phyloP scores from a whole-genome alignment of 2,113 vertebrate genomes.

The Alaudala cheleensis region DNA sequence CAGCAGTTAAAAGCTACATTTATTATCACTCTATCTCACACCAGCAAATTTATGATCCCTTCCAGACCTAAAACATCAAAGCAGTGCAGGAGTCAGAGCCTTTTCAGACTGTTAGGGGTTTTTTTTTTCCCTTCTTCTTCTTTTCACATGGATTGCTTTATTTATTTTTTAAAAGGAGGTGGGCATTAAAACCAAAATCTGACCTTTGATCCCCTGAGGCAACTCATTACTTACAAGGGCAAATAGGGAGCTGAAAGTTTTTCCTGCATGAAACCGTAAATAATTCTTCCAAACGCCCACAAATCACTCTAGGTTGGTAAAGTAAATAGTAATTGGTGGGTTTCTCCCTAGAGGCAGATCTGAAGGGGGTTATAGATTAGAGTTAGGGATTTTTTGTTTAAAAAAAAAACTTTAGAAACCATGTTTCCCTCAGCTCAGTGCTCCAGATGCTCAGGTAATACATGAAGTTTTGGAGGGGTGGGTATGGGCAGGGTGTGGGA shows the following conservation, averaged over 20 bases:
- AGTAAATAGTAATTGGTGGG: conserved; percentile 69
- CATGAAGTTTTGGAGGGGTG: not conserved
- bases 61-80: conserved; percentile 71
- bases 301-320: conserved; percentile 69
- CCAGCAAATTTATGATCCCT: conserved; percentile 68
- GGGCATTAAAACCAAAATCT: conserved; percentile 49
- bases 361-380: conserved; percentile 48
- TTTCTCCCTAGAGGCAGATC: conserved; percentile 63
- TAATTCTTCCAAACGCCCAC: conserved; percentile 61
- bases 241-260: conserved; percentile 49
- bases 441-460: conserved; percentile 52
- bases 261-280: conserved; percentile 60
- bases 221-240: conserved; percentile 56
- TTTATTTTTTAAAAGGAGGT: conserved; percentile 62
- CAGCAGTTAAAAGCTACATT: conserved; percentile 57
- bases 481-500: not conserved
- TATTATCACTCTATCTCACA: conserved; percentile 67
- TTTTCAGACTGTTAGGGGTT: conserved; percentile 20
- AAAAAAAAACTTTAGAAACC: conserved; percentile 17
- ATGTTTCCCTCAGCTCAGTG: not conserved
- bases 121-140: not conserved
- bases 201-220: conserved; percentile 65
- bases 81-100: conserved; percentile 48
- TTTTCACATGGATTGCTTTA: conserved; percentile 57
- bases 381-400: conserved; percentile 31